Percentiles rank a stretch among this genome's conserved stretches.
Conservation (phyloP, 1,140 invertebrate genomes). For the Thaumatotibia leucotreta region DNA sequence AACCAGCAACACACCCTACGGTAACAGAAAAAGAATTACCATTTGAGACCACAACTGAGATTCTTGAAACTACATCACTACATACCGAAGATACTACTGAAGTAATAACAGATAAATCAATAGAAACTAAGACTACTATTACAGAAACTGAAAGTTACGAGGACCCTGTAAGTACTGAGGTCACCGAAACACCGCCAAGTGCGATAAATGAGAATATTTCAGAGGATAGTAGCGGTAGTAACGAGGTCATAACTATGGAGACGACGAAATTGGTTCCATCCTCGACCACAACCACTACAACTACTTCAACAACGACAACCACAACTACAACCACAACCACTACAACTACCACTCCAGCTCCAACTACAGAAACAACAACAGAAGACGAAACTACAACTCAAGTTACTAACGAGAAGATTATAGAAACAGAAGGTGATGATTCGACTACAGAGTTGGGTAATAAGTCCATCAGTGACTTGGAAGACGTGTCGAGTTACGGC, state of each 20-base stretch:
- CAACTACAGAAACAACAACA: constrained; percentile 15
- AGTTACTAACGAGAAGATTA: constrained; percentile 15
- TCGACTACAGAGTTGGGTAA: constrained; percentile 20
- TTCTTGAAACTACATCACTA: constrained; percentile 44
- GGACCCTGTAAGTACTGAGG: constrained; percentile 9
- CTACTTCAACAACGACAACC: constrained; percentile 19
- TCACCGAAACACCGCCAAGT: constrained; percentile 23
- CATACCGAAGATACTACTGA: constrained; percentile 36
- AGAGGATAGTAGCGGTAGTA: constrained; percentile 53
- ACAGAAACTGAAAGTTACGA: neutral
- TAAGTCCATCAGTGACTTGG: constrained; percentile 38
- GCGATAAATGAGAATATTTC: constrained; percentile 35
- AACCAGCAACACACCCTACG: constrained; percentile 6
- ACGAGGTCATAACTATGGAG: constrained; percentile 53
- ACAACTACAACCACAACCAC: constrained; percentile 22
- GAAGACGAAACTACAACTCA: constrained; percentile 22
- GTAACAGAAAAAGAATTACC: constrained; percentile 23
- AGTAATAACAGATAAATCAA: constrained; percentile 16
- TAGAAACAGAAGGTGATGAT: constrained; percentile 21
- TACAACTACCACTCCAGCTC: constrained; percentile 15
- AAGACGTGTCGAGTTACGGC: constrained; percentile 47
- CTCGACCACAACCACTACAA: constrained; percentile 16
- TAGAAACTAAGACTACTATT: no score
- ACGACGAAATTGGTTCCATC: constrained; percentile 21
- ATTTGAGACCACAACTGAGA: constrained; percentile 43